Conservation (phyloP, 2,888 invertebrate species). For the Melieria omissa region DNA sequence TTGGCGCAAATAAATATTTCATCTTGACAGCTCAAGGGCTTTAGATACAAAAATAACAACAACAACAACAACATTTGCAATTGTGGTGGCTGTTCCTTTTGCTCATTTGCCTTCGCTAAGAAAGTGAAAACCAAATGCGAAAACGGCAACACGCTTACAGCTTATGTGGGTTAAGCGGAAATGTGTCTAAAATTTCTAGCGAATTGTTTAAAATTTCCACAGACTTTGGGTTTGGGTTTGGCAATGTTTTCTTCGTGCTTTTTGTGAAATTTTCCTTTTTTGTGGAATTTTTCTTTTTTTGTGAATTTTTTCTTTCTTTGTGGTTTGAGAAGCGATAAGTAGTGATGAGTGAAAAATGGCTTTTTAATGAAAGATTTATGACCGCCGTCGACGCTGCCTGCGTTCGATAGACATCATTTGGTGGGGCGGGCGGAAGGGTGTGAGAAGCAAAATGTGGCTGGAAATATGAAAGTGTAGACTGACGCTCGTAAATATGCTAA, state of each 20-base stretch:
- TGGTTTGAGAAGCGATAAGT: background rate
- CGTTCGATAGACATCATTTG: background rate
- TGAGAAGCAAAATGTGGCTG: background rate
- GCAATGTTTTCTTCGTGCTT: background rate
- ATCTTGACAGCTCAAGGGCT: constrained; percentile 25
- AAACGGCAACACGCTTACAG: background rate
- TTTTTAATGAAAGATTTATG: constrained; percentile 22
- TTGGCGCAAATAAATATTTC: constrained; percentile 25
- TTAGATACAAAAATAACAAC: background rate
- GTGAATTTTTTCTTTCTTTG: background rate
- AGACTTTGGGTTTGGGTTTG: background rate
- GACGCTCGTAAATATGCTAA: too few species aligned
- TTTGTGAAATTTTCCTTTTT: background rate
- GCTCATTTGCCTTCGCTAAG: background rate
- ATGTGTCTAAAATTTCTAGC: background rate
- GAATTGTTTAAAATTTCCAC: background rate
- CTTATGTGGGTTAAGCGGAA: background rate
- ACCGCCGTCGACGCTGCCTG: background rate
- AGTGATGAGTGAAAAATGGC: constrained; percentile 25
- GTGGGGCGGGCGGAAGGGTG: background rate
- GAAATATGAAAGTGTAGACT: too few species aligned
- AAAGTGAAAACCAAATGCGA: background rate
- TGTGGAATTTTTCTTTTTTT: background rate
- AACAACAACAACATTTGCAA: constrained; percentile 6
- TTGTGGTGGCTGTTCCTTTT: background rate